Conservation (phyloP, 2,113 vertebrate species). For the Manacus vitellinus region DNA sequence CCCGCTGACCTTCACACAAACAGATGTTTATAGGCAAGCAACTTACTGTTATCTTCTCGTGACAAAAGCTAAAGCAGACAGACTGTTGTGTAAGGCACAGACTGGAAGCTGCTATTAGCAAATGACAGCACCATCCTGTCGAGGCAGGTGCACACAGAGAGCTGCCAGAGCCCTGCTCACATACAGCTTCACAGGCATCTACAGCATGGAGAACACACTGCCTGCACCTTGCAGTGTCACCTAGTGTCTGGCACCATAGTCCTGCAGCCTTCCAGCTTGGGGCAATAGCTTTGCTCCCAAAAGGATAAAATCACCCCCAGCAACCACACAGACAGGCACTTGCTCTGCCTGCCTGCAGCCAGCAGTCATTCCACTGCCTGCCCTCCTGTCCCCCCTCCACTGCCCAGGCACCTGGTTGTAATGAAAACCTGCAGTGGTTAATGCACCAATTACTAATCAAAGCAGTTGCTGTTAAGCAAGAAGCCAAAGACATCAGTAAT, state of each 20-base stretch:
- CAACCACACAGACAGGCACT: fast-evolving
- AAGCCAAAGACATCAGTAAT: fast-evolving
- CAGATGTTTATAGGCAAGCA: not conserved
- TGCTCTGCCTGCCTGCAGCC: not conserved
- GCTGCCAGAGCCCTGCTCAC: not conserved
- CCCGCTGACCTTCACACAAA: not conserved
- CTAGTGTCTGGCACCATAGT: not conserved
- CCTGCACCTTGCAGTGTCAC: not conserved
- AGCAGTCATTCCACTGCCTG: not conserved
- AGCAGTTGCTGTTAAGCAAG: not conserved
- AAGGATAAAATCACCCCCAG: not conserved
- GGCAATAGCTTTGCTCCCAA: not conserved
- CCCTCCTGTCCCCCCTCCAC: not conserved
- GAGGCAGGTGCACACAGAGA: not conserved
- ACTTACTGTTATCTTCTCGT: not conserved
- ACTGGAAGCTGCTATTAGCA: not conserved
- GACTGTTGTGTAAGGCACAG: not conserved
- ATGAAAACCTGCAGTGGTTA: not conserved
- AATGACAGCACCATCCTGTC: not conserved
- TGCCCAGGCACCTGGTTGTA: not conserved
- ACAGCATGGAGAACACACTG: not conserved
- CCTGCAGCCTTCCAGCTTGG: not conserved
- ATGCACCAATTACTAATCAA: not conserved
- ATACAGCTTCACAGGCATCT: not conserved
- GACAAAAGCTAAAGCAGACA: not conserved